These are phyloP conservation scores for Ichneumon xanthorius DNA, from an alignment of 2,888 invertebrate genomes.

Conservation along the genomic window DNA sequence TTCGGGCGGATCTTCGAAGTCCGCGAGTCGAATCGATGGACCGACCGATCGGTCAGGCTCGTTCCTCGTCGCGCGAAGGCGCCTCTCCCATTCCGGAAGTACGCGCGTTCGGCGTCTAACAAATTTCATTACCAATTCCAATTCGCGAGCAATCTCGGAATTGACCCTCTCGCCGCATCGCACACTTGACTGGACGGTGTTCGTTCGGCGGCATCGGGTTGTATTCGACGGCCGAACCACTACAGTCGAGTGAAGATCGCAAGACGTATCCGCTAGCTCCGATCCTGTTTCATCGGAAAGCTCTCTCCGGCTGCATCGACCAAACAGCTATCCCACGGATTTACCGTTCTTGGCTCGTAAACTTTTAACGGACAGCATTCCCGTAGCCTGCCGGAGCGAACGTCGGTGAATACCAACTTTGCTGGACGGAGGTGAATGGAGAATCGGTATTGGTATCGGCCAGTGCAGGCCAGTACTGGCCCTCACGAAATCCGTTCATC, in stretches of 20 bases:
- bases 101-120: slow-evolving; percentile 74
- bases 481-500: background rate
- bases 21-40: slow-evolving; percentile 6
- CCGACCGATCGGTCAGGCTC: slow-evolving; percentile 13
- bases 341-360: background rate
- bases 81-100: slow-evolving; percentile 29
- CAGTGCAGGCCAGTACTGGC: background rate
- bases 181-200: slow-evolving; percentile 9
- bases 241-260: slow-evolving; percentile 56
- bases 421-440: background rate
- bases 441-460: background rate
- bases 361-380: slow-evolving; percentile 1
- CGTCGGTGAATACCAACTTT: background rate
- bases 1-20: too few relatives aligned
- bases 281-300: background rate
- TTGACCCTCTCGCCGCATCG: slow-evolving; percentile 70
- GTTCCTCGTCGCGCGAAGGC: slow-evolving; percentile 50
- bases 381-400: background rate
- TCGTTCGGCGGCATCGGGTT: background rate
- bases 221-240: slow-evolving; percentile 53
- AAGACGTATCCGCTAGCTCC: background rate
- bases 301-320: slow-evolving; percentile 2
- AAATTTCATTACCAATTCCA: slow-evolving; percentile 81
- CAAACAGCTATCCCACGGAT: background rate
- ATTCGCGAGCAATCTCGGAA: slow-evolving; percentile 77